Conservation (phyloP, 92 coral and sea anemone species). For the Paragorgia papillata region DNA sequence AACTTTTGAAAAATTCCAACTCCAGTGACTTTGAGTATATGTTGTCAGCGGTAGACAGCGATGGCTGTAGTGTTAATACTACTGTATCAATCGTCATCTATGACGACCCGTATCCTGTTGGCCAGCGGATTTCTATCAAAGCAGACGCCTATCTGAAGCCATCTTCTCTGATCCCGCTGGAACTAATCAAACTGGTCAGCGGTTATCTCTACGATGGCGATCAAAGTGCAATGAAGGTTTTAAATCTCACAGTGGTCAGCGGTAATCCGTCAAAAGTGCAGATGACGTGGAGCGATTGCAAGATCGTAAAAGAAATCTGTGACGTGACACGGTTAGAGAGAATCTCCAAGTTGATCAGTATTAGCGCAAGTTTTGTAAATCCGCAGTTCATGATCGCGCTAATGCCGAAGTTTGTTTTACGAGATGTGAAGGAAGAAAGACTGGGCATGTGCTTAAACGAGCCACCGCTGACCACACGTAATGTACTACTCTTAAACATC, state of each 20-base stretch:
- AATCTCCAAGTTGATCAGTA: slow-evolving; percentile 1
- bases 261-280: not conserved
- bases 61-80: slow-evolving; percentile 39
- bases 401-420: slow-evolving; percentile 40
- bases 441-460: slow-evolving; percentile 47
- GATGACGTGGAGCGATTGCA: slow-evolving; percentile 51
- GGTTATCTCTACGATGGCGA: slow-evolving; percentile 27
- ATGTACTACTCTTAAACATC: slow-evolving; percentile 21
- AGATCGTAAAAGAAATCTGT: slow-evolving; percentile 2
- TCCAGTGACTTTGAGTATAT: slow-evolving; percentile 37
- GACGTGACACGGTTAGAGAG: slow-evolving; percentile 22
- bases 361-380: not conserved
- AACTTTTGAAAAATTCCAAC: slow-evolving; percentile 11
- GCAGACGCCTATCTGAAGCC: slow-evolving; percentile 5
- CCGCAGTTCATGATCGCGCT: slow-evolving; percentile 43
- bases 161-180: not conserved
- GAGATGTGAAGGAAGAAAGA: slow-evolving; percentile 27
- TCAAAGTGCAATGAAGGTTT: slow-evolving; percentile 4
- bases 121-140: slow-evolving; percentile 17
- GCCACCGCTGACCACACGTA: slow-evolving; percentile 16
- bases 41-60: slow-evolving; percentile 49
- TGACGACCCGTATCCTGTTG: not conserved
- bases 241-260: not conserved
- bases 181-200: not conserved
- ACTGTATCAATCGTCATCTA: slow-evolving; percentile 17